A percentile compares a stretch with the other conserved stretches of the same genome.
Conservation (phyloP, 2,888 invertebrate species). For the Rhagonycha lutea region DNA sequence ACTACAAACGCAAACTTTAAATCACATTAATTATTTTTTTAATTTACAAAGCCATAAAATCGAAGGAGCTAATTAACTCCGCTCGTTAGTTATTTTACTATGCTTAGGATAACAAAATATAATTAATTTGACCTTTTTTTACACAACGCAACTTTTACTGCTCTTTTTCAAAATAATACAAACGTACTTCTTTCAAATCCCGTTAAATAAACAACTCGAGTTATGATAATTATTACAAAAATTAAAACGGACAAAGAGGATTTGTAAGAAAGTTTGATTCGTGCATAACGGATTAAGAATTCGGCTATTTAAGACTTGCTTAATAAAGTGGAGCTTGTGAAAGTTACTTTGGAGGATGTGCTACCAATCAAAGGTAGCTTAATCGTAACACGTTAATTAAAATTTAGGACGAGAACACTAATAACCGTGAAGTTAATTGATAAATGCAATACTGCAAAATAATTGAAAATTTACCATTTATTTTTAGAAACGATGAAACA, state of each 20-base stretch:
- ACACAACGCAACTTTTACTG: not conserved
- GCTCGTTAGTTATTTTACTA: not conserved
- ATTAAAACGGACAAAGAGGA: not conserved
- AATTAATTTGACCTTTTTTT: not conserved
- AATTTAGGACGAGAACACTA: not conserved
- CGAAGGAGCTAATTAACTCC: not conserved
- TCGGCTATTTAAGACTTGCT: not conserved
- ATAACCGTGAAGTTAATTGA: not conserved
- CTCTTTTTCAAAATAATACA: not conserved
- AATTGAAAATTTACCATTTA: not conserved
- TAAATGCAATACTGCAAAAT: not conserved
- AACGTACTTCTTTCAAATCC: not conserved
- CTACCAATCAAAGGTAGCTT: not conserved
- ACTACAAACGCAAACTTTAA: conserved; percentile 19
- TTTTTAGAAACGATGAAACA: not conserved
- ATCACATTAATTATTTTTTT: not conserved
- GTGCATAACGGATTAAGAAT: not conserved
- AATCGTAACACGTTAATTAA: not conserved
- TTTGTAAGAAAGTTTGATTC: not conserved
- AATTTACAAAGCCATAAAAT: not conserved
- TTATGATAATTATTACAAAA: not conserved
- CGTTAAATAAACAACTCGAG: not conserved
- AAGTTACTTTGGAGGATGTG: not conserved
- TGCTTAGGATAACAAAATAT: not conserved
- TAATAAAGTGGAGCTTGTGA: not conserved